Percentiles rank a stretch among this genome's conserved stretches.
phyloP scores from a whole-genome alignment of 2,797 vertebrate species.

The Coilia nasus region DNA sequence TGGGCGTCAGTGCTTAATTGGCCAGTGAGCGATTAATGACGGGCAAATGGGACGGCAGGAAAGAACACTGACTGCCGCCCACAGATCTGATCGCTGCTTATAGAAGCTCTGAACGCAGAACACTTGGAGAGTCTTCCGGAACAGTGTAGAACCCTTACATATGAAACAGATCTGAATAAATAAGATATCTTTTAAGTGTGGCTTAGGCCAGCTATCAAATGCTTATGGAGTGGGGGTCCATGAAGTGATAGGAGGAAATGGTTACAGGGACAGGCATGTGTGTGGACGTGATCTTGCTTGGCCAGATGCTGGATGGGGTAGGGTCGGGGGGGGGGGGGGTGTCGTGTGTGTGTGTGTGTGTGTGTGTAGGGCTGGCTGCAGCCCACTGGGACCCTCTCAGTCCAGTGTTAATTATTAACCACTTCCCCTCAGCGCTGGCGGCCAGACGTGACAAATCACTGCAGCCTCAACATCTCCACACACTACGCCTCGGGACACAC shows the following conservation, averaged over 20 bases:
- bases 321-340: not conserved
- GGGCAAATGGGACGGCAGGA: not conserved
- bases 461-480: not conserved
- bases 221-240: too few relatives aligned
- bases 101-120: too few relatives aligned
- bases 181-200: too few relatives aligned
- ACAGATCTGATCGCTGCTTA: too few relatives aligned
- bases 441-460: constrained; percentile 13
- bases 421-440: not conserved
- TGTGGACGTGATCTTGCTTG: not conserved
- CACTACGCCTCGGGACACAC: not conserved
- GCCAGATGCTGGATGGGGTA: not conserved
- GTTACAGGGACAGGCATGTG: not conserved
- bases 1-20: not conserved
- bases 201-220: too few relatives aligned
- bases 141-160: too few relatives aligned
- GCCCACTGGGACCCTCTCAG: not conserved
- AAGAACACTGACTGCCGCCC: too few relatives aligned
- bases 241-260: too few relatives aligned
- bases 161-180: too few relatives aligned
- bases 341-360: too few relatives aligned
- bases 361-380: not conserved
- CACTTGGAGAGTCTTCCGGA: too few relatives aligned
- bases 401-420: constrained; percentile 6
- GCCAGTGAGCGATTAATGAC: constrained; percentile 3